Percentiles rank a stretch among this genome's conserved stretches.
Evolutionary conservation across 2,888 invertebrate genomes (phyloP).

Genomic region (Tenthredo amoena): DNA sequence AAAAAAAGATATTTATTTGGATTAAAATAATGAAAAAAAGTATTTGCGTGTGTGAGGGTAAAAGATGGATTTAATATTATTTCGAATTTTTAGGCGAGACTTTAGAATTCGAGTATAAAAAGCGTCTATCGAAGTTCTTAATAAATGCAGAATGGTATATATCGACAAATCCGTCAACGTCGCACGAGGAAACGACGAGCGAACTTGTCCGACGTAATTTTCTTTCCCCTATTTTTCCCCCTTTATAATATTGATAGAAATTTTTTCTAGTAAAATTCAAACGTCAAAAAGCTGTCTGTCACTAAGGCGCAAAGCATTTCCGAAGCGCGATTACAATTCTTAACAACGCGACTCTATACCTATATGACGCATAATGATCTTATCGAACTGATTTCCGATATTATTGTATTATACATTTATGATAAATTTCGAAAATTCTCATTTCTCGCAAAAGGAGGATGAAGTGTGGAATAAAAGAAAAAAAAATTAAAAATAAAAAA

Average conservation of each 20-base stretch:
- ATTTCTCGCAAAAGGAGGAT: background rate
- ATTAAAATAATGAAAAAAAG: too few species aligned
- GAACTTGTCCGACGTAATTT: background rate
- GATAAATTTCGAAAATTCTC: background rate
- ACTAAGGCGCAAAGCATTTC: background rate
- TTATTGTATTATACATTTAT: background rate
- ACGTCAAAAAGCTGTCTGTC: background rate
- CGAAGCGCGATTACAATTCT: background rate
- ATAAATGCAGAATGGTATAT: background rate
- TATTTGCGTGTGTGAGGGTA: too few species aligned
- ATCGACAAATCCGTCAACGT: background rate
- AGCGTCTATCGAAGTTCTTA: background rate
- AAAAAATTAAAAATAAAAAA: too few species aligned
- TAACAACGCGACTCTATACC: background rate
- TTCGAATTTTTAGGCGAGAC: too few species aligned
- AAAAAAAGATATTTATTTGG: too few species aligned
- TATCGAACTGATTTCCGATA: background rate
- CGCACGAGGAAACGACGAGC: background rate
- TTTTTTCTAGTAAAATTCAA: background rate
- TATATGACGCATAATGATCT: background rate
- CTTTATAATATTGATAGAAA: background rate
- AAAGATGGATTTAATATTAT: too few species aligned
- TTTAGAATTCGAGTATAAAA: background rate
- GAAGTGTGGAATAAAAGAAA: too few species aligned
- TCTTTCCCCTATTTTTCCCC: background rate